Base-by-base conservation (phyloP, 2,888 invertebrate genomes). In the Opisthograptis luteolata region DNA sequence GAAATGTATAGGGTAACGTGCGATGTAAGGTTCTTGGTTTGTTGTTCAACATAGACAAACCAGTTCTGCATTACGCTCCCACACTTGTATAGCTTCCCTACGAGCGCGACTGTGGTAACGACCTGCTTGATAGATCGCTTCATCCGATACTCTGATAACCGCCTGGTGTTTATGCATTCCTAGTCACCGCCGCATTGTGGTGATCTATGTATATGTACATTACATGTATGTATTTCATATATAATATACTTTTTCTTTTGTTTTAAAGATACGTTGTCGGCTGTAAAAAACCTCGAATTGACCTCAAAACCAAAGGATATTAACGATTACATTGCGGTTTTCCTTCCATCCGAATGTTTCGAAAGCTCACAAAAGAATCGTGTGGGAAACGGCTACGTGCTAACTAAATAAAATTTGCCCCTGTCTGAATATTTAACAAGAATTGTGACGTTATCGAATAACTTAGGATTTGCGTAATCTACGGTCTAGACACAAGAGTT, bases 31-130 rank as follows among this genome's bases (percentile, higher is more conserved):
- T 60, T 64, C 61, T 70, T 65, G 58, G 54, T 62, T 60, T 65
- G 69, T 66, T 66, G 66, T 52, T 53, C 44, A 62, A 69, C 76
- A 80, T 84, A 85, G 84, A 76, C 71, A 79, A 87, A 87, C 87
- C 82, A 70, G 84, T 85, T 81, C 68, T 67, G 73, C 70, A 69
- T 68, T 70, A 68, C 70, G 78, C 80, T 88, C 87, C 85, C 89
- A 88, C 89, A 87, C 87, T 77, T 79, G 55, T 65, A 75, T 68
- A 87, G 87, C 83, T 88, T 88, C 88, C 70, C 79, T 77, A 73
- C 68, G 17, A 39, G 63, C 71, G 56, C 70, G 73, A 68, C 79
- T 88, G 84, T 73, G 83, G 82, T 84, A 78, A 79, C 76, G 70
- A 78, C 76, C 73, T 71, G 73, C 63, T 69, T 70, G 79, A 81